A percentile compares a stretch with the other conserved stretches of the same genome.
These are phyloP conservation scores for Rhinatrema bivittatum DNA, from an alignment of 2,797 vertebrate species.

Conservation along the genomic window DNA sequence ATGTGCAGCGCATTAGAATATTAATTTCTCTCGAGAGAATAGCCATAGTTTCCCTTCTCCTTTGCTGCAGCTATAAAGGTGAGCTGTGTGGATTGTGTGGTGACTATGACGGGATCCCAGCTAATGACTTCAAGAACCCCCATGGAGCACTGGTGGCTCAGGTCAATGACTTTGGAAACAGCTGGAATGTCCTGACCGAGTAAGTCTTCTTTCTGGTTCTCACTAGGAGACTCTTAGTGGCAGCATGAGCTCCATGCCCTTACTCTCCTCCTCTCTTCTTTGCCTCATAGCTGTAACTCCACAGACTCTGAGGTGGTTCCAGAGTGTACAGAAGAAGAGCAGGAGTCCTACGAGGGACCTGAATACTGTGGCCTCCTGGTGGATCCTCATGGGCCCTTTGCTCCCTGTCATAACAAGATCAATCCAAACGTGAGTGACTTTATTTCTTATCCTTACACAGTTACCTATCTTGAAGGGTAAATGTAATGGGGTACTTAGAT, in stretches of 20 bases:
- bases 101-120: slow-evolving; percentile 47
- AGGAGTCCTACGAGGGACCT: slow-evolving; percentile 48
- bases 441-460: too few species aligned
- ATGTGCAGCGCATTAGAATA: too few species aligned
- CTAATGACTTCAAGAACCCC: slow-evolving; percentile 57
- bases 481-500: too few species aligned
- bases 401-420: slow-evolving; percentile 45
- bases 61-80: background rate
- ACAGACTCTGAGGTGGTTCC: slow-evolving; percentile 38
- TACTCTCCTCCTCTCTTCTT: too few species aligned
- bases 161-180: slow-evolving; percentile 56
- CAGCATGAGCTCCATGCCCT: too few species aligned
- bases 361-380: slow-evolving; percentile 56
- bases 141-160: slow-evolving; percentile 41
- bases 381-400: slow-evolving; percentile 56
- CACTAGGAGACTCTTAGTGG: too few species aligned
- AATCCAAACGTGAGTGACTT: slow-evolving; percentile 60
- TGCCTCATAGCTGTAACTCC: slow-evolving; percentile 46
- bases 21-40: too few species aligned
- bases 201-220: too few species aligned
- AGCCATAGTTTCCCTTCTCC: too few species aligned
- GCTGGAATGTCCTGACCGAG: slow-evolving; percentile 64
- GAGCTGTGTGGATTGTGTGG: background rate
- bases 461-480: slow-evolving; percentile 58
- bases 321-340: slow-evolving; percentile 40